A percentile compares a stretch with the other conserved stretches of the same genome.
Conservation (phyloP, 2,797 vertebrate genomes). For the Margarornis squamiger region DNA sequence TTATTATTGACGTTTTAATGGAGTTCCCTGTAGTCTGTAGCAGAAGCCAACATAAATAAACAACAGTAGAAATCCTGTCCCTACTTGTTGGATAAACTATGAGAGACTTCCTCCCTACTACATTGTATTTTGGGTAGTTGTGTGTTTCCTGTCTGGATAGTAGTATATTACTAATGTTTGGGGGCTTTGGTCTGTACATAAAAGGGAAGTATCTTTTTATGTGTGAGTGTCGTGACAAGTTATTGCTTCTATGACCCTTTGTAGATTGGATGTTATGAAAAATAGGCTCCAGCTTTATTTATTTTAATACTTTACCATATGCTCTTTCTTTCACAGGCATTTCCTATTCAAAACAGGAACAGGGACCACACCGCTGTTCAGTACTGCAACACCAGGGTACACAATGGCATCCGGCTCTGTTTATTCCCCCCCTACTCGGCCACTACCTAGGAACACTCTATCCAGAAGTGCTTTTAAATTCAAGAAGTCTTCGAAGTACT, state of each 20-base stretch:
- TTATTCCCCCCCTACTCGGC: constrained; percentile 96
- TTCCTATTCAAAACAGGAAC: constrained; percentile 99
- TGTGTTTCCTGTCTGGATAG: not conserved
- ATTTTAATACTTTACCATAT: not conserved
- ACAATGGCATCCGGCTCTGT: constrained; percentile 98
- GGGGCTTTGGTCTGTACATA: not conserved
- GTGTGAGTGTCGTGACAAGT: not conserved
- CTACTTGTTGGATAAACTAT: not conserved
- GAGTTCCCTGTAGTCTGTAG: constrained; percentile 32
- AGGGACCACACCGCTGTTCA: constrained; percentile 96
- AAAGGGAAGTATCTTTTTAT: not conserved
- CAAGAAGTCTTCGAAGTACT: constrained; percentile 97
- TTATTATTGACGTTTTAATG: constrained; percentile 59
- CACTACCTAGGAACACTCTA: constrained; percentile 92
- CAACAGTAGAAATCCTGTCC: constrained; percentile 8
- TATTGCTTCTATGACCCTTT: not conserved
- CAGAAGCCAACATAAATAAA: constrained; percentile 47
- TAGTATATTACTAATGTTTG: not conserved
- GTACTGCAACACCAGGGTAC: constrained; percentile 95
- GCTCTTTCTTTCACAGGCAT: constrained; percentile 83
- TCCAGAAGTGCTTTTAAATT: constrained; percentile 98
- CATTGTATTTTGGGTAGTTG: not conserved
- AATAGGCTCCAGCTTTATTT: not conserved
- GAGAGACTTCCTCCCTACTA: not conserved
- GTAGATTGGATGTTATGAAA: not conserved